These are phyloP conservation scores for Parasteatoda lunata DNA, from an alignment of 2,888 invertebrate genomes.

Conservation along the genomic window DNA sequence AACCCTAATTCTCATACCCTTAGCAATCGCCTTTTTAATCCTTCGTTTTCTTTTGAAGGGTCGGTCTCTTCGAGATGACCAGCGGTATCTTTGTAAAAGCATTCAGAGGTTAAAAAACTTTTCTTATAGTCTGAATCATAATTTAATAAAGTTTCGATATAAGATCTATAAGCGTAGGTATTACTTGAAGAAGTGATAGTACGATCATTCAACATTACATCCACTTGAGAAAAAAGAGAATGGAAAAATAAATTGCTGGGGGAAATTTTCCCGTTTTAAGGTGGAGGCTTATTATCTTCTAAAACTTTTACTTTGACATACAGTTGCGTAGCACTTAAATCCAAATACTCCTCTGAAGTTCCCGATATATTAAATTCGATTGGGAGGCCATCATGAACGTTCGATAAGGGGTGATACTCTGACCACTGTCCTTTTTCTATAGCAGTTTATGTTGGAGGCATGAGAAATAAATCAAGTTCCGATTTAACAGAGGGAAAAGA, in stretches of 20 bases:
- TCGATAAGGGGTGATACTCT: conserved; percentile 15
- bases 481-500: conserved; percentile 15
- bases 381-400: conserved; percentile 6
- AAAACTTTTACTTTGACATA: conserved; percentile 23
- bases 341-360: conserved; percentile 20
- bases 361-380: conserved; percentile 36
- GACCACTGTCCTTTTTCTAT: conserved; percentile 27
- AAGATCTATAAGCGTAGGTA: conserved; percentile 11
- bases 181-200: conserved; percentile 6
- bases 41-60: too few relatives aligned
- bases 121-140: too few relatives aligned
- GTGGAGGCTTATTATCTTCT: neutral
- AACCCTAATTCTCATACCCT: too few relatives aligned
- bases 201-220: conserved; percentile 28
- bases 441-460: conserved; percentile 9
- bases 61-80: too few relatives aligned
- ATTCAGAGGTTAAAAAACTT: too few relatives aligned
- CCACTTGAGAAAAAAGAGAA: conserved; percentile 32
- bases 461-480: conserved; percentile 15
- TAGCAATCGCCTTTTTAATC: too few relatives aligned
- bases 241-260: conserved; percentile 24
- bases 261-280: neutral
- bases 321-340: conserved; percentile 13
- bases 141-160: conserved; percentile 27
- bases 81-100: too few relatives aligned